These are phyloP conservation scores for Tretioscincus oriximinensis DNA, from an alignment of 2,113 vertebrate species.

Conservation along the genomic window DNA sequence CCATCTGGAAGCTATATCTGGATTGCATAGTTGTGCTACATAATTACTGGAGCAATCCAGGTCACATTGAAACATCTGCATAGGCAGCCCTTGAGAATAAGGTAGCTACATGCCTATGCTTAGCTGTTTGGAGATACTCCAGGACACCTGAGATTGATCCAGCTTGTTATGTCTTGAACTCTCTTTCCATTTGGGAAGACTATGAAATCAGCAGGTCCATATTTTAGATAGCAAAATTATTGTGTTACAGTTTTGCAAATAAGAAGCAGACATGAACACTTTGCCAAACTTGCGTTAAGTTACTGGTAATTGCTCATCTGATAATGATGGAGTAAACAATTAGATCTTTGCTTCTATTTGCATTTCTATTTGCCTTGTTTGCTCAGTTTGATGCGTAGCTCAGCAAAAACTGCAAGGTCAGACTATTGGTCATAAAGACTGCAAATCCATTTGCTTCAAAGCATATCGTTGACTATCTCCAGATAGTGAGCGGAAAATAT, in stretches of 20 bases:
- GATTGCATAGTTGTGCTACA: conserved; percentile 14
- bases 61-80: conserved; percentile 20
- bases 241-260: neutral
- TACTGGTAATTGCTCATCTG: neutral
- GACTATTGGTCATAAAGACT: no score
- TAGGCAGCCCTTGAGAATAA: neutral
- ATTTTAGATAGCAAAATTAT: neutral
- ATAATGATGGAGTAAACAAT: neutral
- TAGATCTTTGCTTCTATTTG: no score
- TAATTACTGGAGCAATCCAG: conserved; percentile 5
- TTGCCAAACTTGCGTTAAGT: no score
- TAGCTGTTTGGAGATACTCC: neutral
- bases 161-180: conserved; percentile 26
- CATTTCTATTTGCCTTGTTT: no score
- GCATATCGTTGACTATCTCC: no score
- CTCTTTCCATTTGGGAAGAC: neutral
- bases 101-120: neutral
- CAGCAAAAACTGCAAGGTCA: no score
- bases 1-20: neutral
- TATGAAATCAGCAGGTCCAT: neutral
- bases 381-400: no score
- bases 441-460: no score
- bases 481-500: no score
- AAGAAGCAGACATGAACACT: neutral
- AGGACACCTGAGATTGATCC: neutral